Evolutionary conservation across 2,888 invertebrate genomes (phyloP).

Genomic region (Callimorpha dominula): DNA sequence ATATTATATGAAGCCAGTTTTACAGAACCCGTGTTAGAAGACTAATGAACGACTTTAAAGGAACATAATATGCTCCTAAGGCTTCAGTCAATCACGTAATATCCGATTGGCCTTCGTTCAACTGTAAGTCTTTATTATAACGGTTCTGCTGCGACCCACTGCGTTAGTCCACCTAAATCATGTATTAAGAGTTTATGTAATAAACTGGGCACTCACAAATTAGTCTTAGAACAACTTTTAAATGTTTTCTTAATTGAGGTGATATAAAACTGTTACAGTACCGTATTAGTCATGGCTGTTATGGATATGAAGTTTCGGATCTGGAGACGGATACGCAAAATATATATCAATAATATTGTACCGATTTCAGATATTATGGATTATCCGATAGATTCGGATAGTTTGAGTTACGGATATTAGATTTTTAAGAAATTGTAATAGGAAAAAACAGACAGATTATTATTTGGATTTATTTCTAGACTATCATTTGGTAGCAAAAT

Average conservation of each 20-base stretch:
- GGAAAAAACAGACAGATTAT: too few relatives aligned
- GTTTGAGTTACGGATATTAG: too few relatives aligned
- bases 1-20: neutral
- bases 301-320: too few relatives aligned
- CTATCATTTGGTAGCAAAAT: too few relatives aligned
- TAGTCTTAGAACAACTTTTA: neutral
- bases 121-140: constrained; percentile 14
- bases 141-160: neutral
- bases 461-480: too few relatives aligned
- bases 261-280: too few relatives aligned
- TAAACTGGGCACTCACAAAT: neutral
- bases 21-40: neutral
- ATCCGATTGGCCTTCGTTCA: constrained; percentile 15
- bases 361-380: too few relatives aligned
- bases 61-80: neutral
- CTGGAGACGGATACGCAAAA: too few relatives aligned
- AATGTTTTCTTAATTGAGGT: neutral
- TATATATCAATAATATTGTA: too few relatives aligned
- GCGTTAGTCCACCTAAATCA: neutral
- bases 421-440: too few relatives aligned
- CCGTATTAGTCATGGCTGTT: too few relatives aligned
- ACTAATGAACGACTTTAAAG: neutral
- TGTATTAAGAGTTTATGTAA: neutral
- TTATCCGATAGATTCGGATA: too few relatives aligned
- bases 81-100: constrained; percentile 23